Conservation (phyloP, 2,888 invertebrate species). For the Stratiomys singularior region DNA sequence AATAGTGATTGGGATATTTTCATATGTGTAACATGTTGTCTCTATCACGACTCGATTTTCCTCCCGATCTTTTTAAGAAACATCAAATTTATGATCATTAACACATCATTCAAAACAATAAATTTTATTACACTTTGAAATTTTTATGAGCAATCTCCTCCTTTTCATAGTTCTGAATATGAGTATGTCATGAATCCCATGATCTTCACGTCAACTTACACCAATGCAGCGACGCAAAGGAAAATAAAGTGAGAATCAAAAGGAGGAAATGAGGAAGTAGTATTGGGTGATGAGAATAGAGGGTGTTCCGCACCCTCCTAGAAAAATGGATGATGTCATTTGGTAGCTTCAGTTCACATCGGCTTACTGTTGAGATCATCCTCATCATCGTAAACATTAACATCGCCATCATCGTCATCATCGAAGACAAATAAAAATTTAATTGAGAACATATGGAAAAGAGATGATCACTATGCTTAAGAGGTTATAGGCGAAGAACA, state of each 20-base stretch:
- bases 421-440: slow-evolving; percentile 42
- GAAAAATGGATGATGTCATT: slow-evolving; percentile 37
- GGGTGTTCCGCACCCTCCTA: slow-evolving; percentile 22
- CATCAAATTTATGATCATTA: slow-evolving; percentile 32
- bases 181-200: not conserved
- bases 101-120: slow-evolving; percentile 35
- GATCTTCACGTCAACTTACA: not conserved
- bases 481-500: not conserved
- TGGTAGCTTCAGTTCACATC: slow-evolving; percentile 15
- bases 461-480: not conserved
- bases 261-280: not conserved
- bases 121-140: slow-evolving; percentile 43
- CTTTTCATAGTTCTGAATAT: not conserved
- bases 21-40: too few species aligned
- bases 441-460: slow-evolving; percentile 44
- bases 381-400: slow-evolving; percentile 2
- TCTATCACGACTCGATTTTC: not conserved
- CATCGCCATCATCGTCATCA: slow-evolving; percentile 10
- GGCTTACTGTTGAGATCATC: slow-evolving; percentile 32
- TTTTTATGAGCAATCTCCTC: slow-evolving; percentile 23
- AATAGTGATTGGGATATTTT: not conserved
- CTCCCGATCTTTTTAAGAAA: not conserved
- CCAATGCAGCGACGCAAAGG: not conserved
- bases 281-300: not conserved
- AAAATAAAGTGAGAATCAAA: not conserved